A percentile compares a stretch with the other conserved stretches of the same genome.
Evolutionary conservation across 2,888 invertebrate genomes (phyloP).

Genomic region (Pinctada fucata): DNA sequence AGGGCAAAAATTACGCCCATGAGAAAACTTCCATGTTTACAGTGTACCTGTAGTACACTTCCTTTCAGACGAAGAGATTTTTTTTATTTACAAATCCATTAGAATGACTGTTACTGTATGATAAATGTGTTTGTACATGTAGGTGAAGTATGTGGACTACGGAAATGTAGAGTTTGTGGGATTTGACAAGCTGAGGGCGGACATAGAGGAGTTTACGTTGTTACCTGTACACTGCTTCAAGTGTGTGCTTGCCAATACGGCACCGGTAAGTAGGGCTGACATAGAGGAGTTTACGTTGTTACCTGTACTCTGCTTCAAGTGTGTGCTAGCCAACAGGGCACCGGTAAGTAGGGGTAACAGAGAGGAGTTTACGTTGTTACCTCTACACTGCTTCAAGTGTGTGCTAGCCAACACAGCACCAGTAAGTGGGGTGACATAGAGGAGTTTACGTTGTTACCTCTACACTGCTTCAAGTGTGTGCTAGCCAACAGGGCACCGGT

Average conservation of each 20-base stretch:
- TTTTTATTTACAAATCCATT: too few relatives aligned
- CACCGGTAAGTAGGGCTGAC: conserved; percentile 75
- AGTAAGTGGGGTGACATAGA: conserved; percentile 49
- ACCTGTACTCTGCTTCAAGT: conserved; percentile 83
- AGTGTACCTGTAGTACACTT: too few relatives aligned
- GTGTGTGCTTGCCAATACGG: conserved; percentile 81
- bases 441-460: conserved; percentile 82
- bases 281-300: conserved; percentile 80
- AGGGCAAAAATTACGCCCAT: too few relatives aligned
- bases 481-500: conserved; percentile 80
- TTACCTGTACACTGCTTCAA: conserved; percentile 84
- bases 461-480: conserved; percentile 82
- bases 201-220: conserved; percentile 78
- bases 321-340: conserved; percentile 80
- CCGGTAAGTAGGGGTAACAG: conserved; percentile 75
- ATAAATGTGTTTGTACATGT: background rate
- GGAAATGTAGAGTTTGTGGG: conserved; percentile 85
- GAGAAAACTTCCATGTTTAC: too few relatives aligned
- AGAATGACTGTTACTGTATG: too few relatives aligned
- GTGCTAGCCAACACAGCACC: too few relatives aligned
- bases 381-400: too few relatives aligned
- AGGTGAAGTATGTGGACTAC: conserved; percentile 87
- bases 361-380: conserved; percentile 66
- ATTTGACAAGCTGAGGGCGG: conserved; percentile 76
- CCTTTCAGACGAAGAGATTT: too few relatives aligned